Evolutionary conservation across 2,113 vertebrate species (phyloP), one percentile per base, ranked within the genome.

Genomic region (Oncorhynchus tshawytscha): DNA sequence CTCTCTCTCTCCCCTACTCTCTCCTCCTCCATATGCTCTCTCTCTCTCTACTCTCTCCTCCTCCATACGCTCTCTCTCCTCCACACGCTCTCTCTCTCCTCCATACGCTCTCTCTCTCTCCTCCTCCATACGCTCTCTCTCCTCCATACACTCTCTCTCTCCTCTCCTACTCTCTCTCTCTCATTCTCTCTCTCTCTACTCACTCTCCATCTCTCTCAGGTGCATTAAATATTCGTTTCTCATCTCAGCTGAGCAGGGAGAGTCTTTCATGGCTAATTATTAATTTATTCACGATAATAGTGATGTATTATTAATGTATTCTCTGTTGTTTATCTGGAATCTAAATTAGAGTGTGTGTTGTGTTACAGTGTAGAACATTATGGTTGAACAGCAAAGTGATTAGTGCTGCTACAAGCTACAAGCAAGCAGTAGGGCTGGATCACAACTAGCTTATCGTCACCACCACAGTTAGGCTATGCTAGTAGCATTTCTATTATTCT

Each of bases 241-340:
- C 49, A 54, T 25, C 29, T 27, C 11, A 20, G 15, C 7, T 57
- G 22, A 80, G 71, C 72, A 45, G 39, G 39, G 67, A 78, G 78
- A 72, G 75, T 74, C 39, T 71, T 76, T 27, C 60, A 67, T n/a
- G n/a, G 54, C 7, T 60, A 45, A 69, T 78, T 65, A 73, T 78
- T 78, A 29, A 20, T 75, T 51, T 71, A n/a, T 76, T 80, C 73
- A 78, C 45, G 73, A 74, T 82, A 76, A 78, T 72, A 82, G 70
- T 67, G 24, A n/a, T 64, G n/a, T 25, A 15, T 68, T 75, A 71
- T 76, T 74, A 8, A 78, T 80, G 77, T 82, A 15, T 76, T 62
- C 13, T 57, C n/a, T 27, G 20, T 67, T 78, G 70, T 84, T 75
- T 70, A 67, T 73, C 12, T 65, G 25, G 67, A 73, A 78, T 78